Conservation (phyloP, 2,797 vertebrate genomes). For the Caiman crocodilus region DNA sequence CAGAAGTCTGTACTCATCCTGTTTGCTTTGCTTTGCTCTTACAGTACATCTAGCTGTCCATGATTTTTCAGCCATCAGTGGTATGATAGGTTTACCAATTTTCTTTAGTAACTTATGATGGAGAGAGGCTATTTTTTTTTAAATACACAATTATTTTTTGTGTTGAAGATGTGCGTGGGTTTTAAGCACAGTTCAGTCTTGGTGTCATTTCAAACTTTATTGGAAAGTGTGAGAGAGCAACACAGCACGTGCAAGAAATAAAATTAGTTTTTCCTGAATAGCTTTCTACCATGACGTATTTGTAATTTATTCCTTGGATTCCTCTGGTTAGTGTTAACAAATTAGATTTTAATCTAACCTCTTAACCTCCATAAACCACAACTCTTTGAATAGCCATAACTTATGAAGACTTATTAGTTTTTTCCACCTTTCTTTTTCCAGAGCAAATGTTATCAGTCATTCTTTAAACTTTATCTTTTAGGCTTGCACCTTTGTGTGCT, state of each 20-base stretch:
- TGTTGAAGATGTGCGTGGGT: neutral
- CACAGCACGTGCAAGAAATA: neutral
- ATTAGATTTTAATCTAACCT: slow-evolving; percentile 34
- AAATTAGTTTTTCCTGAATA: neutral
- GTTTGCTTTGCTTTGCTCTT: slow-evolving; percentile 8
- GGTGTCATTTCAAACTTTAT: neutral
- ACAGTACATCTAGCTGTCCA: neutral
- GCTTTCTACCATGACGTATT: neutral
- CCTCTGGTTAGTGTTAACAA: slow-evolving; percentile 2
- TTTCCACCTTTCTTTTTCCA: neutral
- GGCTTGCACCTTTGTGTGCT: neutral
- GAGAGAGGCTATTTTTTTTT: neutral
- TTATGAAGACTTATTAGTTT: neutral
- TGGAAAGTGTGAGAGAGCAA: neutral
- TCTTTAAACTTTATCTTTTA: neutral
- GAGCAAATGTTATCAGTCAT: neutral
- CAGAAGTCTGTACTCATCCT: neutral
- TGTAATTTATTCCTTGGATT: slow-evolving; percentile 23
- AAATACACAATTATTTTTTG: slow-evolving; percentile 1
- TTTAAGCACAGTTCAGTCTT: neutral
- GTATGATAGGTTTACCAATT: slow-evolving; percentile 10
- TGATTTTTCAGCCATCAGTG: neutral
- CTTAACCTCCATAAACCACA: slow-evolving; percentile 10
- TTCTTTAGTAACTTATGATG: neutral
- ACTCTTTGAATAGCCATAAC: slow-evolving; percentile 1